A percentile compares a stretch with the other conserved stretches of the same genome.
Conservation (phyloP, 1,140 invertebrate genomes). For the Musca vetustissima region DNA sequence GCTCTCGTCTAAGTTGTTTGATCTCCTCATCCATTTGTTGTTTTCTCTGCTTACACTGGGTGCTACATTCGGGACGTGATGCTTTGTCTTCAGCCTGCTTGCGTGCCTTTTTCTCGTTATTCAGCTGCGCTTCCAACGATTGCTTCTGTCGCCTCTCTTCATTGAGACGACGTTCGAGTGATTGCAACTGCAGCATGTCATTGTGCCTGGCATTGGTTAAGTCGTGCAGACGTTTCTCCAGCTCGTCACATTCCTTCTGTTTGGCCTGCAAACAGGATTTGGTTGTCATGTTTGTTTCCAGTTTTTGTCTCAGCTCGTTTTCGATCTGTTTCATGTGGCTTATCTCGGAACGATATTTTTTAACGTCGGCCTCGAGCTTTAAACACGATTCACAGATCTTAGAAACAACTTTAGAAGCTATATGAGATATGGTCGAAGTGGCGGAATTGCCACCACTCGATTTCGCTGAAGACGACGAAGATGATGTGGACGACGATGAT, state of each 20-base stretch:
- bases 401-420: slow-evolving; percentile 52
- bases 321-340: slow-evolving; percentile 76
- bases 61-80: slow-evolving; percentile 67
- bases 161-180: slow-evolving; percentile 76
- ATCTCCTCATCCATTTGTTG: slow-evolving; percentile 79
- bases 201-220: slow-evolving; percentile 70
- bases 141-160: slow-evolving; percentile 80
- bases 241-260: slow-evolving; percentile 53
- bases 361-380: slow-evolving; percentile 72
- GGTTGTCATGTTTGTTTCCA: slow-evolving; percentile 57
- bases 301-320: slow-evolving; percentile 80
- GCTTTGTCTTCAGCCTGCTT: slow-evolving; percentile 69
- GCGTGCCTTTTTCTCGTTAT: slow-evolving; percentile 72
- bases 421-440: slow-evolving; percentile 42
- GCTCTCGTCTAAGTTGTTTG: slow-evolving; percentile 71
- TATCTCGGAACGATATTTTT: slow-evolving; percentile 78
- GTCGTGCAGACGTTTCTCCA: slow-evolving; percentile 65
- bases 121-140: slow-evolving; percentile 75
- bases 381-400: slow-evolving; percentile 54
- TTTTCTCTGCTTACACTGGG: slow-evolving; percentile 74
- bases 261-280: slow-evolving; percentile 55
- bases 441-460: slow-evolving; percentile 36
- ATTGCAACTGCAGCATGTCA: slow-evolving; percentile 75
- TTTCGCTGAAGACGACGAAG: slow-evolving; percentile 35
- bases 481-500: slow-evolving; percentile 37